Conservation (phyloP, 2,113 vertebrate genomes). For the Mohoua ochrocephala region DNA sequence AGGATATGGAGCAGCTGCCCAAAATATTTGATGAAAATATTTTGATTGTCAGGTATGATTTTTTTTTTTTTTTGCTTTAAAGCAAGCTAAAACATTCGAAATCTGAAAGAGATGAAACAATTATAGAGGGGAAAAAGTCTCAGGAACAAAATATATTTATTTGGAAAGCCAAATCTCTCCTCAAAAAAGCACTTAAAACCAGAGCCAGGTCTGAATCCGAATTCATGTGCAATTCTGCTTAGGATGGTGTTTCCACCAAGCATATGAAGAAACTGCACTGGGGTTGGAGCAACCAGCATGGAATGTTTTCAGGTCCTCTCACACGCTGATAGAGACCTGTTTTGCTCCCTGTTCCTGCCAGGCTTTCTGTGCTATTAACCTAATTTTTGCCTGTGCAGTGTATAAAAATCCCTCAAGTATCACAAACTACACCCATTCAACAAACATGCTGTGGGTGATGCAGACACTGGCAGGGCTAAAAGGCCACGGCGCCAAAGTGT, state of each 20-base stretch:
- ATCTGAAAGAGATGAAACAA: background rate
- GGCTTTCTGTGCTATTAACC: background rate
- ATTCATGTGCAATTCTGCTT: background rate
- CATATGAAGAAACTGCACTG: rapidly evolving
- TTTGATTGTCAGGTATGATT: background rate
- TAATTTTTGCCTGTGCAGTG: background rate
- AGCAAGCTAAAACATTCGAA: background rate
- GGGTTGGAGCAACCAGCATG: background rate
- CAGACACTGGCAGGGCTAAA: background rate
- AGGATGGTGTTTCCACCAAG: background rate
- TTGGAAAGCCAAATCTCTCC: background rate
- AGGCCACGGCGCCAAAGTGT: background rate
- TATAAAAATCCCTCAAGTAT: background rate
- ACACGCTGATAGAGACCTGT: rapidly evolving
- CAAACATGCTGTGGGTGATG: background rate
- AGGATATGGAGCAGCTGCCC: background rate
- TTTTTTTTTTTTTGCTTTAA: background rate
- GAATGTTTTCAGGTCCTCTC: background rate
- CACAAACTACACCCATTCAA: background rate
- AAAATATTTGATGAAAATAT: background rate
- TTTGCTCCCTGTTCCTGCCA: background rate
- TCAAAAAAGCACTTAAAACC: background rate
- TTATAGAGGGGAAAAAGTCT: rapidly evolving
- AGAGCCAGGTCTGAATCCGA: rapidly evolving
- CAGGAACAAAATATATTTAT: background rate